Percentiles rank a stretch among this genome's conserved stretches.
phyloP scores from a whole-genome alignment of 2,797 vertebrate species.

The Oreochromis mossambicus region DNA sequence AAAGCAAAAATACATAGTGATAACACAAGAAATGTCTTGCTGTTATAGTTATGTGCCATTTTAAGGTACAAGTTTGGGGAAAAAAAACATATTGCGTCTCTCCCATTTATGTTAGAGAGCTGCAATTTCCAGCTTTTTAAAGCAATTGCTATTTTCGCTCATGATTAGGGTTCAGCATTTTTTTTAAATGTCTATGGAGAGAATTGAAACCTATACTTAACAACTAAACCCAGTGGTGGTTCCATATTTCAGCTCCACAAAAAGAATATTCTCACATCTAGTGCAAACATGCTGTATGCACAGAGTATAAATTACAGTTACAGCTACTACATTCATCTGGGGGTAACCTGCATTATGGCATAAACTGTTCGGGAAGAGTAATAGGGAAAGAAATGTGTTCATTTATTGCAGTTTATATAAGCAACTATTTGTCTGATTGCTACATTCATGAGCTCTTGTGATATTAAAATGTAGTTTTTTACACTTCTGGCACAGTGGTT shows the following conservation, averaged over 20 bases:
- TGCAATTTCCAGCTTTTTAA: neutral
- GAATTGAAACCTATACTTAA: neutral
- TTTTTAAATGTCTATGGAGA: neutral
- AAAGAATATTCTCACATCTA: neutral
- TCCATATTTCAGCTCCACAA: neutral
- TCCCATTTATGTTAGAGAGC: neutral
- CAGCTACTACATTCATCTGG: neutral
- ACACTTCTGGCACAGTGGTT: neutral
- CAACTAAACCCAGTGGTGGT: neutral
- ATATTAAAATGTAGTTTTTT: neutral
- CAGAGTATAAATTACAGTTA: neutral
- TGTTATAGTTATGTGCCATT: neutral
- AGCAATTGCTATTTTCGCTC: neutral
- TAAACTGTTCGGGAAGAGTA: neutral
- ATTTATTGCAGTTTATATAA: neutral
- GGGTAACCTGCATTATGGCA: neutral
- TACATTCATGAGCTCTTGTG: neutral
- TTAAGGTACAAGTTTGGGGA: neutral
- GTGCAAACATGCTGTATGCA: slow-evolving; percentile 9
- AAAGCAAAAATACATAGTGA: neutral
- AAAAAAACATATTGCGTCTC: neutral
- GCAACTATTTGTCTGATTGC: neutral
- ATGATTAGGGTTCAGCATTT: neutral
- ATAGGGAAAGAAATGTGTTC: neutral
- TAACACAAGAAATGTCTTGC: neutral